These are phyloP conservation scores for Drosophila birchii DNA, from an alignment of 2,888 invertebrate genomes.

Conservation along the genomic window DNA sequence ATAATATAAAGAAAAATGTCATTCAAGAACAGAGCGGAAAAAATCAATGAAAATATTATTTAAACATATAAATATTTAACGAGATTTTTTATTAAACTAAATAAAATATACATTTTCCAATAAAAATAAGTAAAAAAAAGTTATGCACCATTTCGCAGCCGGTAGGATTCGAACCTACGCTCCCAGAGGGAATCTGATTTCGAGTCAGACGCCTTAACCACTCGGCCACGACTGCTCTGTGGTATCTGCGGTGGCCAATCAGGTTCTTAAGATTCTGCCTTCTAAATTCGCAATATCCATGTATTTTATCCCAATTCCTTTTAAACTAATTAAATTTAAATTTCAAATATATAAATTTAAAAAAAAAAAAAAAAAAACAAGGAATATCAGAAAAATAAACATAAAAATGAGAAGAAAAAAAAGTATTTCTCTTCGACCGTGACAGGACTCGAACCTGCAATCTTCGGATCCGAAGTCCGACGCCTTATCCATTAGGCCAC, in stretches of 20 bases:
- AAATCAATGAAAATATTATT: too few relatives aligned
- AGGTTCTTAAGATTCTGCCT: neutral
- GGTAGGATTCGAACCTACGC: slow-evolving; percentile 95
- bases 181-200: slow-evolving; percentile 91
- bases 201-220: slow-evolving; percentile 85
- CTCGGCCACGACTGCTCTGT: slow-evolving; percentile 85
- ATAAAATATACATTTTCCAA: too few relatives aligned
- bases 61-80: too few relatives aligned
- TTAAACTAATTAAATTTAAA: neutral
- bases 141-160: slow-evolving; percentile 86
- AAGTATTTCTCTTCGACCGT: slow-evolving; percentile 21
- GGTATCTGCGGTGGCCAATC: neutral
- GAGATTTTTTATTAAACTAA: too few relatives aligned
- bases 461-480: slow-evolving; percentile 53
- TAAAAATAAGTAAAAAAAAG: neutral
- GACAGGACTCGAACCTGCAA: slow-evolving; percentile 52
- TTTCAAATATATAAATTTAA: too few relatives aligned
- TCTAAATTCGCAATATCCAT: neutral
- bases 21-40: too few relatives aligned
- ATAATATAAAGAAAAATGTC: too few relatives aligned
- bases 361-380: too few relatives aligned
- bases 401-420: neutral
- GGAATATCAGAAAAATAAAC: neutral
- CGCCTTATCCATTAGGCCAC: slow-evolving; percentile 52
- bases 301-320: neutral